Evolutionary conservation across 2,888 invertebrate species (phyloP), one percentile per base, ranked within the genome.

Genomic region (Mayetiola destructor): DNA sequence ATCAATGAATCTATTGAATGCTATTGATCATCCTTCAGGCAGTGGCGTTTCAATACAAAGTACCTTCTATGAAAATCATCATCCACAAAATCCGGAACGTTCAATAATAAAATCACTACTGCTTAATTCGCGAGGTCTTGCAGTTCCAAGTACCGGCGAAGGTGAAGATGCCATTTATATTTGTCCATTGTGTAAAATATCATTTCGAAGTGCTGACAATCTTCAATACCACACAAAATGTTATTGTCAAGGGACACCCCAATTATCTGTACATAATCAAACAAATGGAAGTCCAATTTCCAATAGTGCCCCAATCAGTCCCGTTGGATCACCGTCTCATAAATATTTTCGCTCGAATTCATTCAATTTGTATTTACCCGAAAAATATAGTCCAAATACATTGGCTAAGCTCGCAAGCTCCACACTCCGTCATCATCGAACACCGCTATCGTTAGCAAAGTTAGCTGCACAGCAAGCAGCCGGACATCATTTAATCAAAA

Each of bases 161-260:
- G 78, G 77, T 76, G 62, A 82, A 2, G 77, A 79, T 61, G 76
- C 78, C 3, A 75, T 82, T 60, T 84, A 80, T 69, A 77, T 82
- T 37, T 91, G 91, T 66, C 81, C 81, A 0, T 74, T 84, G 56
- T 92, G 91, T 68, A 82, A 83, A 66, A 84, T 84, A 66, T 79
- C 84, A 29, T 91, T 86, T 66, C 79, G 84, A 66, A 87, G 84
- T 63, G 81, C 84, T 37, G 88, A 89, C 61, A 88, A 87, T 66
- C 74, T 90, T 62, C 85, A 87, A 67, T 77, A 85, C 59, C 91
- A 92, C 69, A 81, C 84, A 65, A 76, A 81, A 66, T 83, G 84
- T 66, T 88, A 86, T 68, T 89, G 90, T 67, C 86, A 87, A 71
- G 85, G 84, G 21, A 68, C 56, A 9, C 56, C 37, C 27, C 53